phyloP scores from a whole-genome alignment of 2,797 vertebrate genomes.

The Helicolenus hilgendorfi region DNA sequence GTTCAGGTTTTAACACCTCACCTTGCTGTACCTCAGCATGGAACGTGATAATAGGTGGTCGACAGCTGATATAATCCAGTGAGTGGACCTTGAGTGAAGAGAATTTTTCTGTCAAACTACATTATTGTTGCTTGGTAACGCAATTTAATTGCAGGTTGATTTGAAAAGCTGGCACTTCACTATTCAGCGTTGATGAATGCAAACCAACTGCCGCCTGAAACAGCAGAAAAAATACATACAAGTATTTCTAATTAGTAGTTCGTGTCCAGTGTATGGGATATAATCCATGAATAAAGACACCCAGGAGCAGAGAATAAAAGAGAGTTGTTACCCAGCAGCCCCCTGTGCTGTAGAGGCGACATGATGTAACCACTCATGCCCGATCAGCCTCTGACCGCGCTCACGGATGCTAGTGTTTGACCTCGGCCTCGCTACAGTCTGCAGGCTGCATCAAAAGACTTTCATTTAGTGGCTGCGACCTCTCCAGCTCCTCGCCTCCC shows the following conservation, averaged over 20 bases:
- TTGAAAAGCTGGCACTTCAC: not conserved
- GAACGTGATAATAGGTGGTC: not conserved
- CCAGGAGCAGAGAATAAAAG: not conserved
- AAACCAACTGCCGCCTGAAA: not conserved
- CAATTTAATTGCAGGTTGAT: not conserved
- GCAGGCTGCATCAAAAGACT: slow-evolving; percentile 25
- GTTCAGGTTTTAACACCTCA: not conserved
- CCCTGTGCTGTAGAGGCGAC: not conserved
- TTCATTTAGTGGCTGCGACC: slow-evolving; percentile 44
- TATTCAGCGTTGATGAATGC: no score
- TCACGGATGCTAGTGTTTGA: slow-evolving; percentile 19
- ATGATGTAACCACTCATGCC: slow-evolving; percentile 11
- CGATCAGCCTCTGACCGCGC: slow-evolving; percentile 20
- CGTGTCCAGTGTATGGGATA: not conserved
- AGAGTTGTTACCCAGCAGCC: slow-evolving; percentile 15
- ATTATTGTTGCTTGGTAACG: not conserved
- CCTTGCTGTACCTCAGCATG: fast-evolving
- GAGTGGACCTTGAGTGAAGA: not conserved
- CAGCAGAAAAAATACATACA: not conserved
- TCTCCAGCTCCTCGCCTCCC: slow-evolving; percentile 21
- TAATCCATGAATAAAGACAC: not conserved
- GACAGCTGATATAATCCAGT: not conserved
- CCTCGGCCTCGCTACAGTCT: not conserved
- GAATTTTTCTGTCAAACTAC: not conserved
- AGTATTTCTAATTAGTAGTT: not conserved